A percentile compares a stretch with the other conserved stretches of the same genome.
phyloP scores from a whole-genome alignment of 2,888 invertebrate species.

The Watsonalla binaria region DNA sequence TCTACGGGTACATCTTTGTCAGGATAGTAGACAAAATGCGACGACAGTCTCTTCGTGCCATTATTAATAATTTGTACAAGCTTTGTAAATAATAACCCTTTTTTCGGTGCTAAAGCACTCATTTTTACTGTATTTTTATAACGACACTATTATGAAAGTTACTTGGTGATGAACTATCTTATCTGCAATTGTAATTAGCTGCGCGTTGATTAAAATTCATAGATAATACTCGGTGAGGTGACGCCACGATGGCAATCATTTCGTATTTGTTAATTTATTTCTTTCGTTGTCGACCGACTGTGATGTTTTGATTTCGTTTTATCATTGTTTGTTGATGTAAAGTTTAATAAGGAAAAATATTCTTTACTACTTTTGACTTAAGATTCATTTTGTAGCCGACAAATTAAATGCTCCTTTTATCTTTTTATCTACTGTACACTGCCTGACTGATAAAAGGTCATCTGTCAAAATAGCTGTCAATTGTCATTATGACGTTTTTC shows the following conservation, averaged over 20 bases:
- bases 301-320: not conserved
- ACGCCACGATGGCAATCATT: constrained; percentile 26
- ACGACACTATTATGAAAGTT: constrained; percentile 15
- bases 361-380: no score
- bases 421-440: no score
- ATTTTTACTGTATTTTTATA: constrained; percentile 32
- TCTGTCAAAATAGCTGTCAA: no score
- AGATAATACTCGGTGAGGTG: constrained; percentile 25
- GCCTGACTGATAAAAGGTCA: no score
- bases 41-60: constrained; percentile 53
- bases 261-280: constrained; percentile 13
- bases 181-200: constrained; percentile 70
- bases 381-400: no score
- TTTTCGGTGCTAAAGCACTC: constrained; percentile 48
- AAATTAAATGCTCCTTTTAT: no score
- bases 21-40: constrained; percentile 81
- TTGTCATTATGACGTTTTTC: no score
- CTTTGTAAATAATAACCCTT: constrained; percentile 36
- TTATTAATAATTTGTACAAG: constrained; percentile 53
- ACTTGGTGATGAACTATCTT: constrained; percentile 53
- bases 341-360: no score
- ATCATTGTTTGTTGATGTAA: no score
- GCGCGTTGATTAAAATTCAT: constrained; percentile 44
- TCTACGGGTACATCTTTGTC: constrained; percentile 72
- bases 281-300: constrained; percentile 6